Evolutionary conservation across 2,888 invertebrate species (phyloP).

Genomic region (Hirudinaria manillensis): DNA sequence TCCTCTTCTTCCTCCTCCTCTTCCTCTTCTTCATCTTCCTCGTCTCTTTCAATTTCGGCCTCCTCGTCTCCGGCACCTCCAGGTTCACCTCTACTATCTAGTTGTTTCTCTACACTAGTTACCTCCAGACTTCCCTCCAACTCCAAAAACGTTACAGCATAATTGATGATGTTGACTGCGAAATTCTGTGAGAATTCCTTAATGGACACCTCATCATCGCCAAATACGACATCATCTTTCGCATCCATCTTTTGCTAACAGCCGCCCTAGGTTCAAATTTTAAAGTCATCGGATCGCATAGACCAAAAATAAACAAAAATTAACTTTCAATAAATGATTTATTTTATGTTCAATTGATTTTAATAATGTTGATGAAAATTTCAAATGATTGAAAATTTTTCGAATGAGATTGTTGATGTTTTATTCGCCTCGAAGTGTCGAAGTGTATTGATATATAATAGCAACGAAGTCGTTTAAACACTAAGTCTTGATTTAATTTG

Average conservation of each 20-base stretch:
- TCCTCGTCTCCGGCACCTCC: not conserved
- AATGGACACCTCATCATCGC: too few relatives aligned
- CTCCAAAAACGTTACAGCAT: too few relatives aligned
- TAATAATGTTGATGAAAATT: not conserved
- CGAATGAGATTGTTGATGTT: not conserved
- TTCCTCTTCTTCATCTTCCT: slow-evolving; percentile 11
- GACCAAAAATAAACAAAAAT: too few relatives aligned
- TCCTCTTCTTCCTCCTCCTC: slow-evolving; percentile 18
- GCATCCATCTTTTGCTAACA: not conserved
- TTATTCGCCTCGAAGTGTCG: not conserved
- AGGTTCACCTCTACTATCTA: not conserved
- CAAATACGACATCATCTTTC: not conserved
- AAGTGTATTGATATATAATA: not conserved
- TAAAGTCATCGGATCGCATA: not conserved
- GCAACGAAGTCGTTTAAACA: too few relatives aligned
- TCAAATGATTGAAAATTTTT: not conserved
- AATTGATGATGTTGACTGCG: too few relatives aligned
- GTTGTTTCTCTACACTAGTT: not conserved
- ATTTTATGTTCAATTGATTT: not conserved
- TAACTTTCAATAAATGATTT: not conserved
- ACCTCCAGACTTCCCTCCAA: not conserved
- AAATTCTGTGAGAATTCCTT: too few relatives aligned
- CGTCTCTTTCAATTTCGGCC: slow-evolving; percentile 12
- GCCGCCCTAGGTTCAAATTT: not conserved
- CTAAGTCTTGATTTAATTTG: too few relatives aligned